A percentile compares a stretch with the other conserved stretches of the same genome.
phyloP scores from a whole-genome alignment of 2,113 vertebrate species.

The Pavo muticus region DNA sequence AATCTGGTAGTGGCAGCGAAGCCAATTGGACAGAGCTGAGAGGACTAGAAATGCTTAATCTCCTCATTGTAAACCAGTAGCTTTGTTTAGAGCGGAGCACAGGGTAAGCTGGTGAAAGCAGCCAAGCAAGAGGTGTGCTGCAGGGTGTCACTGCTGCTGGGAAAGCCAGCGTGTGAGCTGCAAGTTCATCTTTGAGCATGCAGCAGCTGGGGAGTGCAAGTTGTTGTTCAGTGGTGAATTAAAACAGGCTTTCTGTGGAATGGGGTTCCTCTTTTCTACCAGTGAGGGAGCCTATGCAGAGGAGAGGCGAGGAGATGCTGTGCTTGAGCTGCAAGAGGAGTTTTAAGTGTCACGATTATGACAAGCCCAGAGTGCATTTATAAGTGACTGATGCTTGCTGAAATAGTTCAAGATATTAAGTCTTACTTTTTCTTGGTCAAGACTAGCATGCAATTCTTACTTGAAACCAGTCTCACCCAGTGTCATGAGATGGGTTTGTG shows the following conservation, averaged over 20 bases:
- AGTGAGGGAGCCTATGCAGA: background rate
- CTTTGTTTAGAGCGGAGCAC: background rate
- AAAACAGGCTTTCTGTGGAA: background rate
- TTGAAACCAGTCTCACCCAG: background rate
- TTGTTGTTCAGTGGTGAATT: background rate
- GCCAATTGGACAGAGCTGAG: background rate
- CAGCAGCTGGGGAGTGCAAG: background rate
- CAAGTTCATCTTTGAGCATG: accelerated
- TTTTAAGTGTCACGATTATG: background rate
- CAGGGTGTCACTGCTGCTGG: accelerated
- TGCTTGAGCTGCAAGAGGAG: background rate
- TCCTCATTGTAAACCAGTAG: background rate
- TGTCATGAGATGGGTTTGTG: background rate
- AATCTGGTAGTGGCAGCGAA: background rate
- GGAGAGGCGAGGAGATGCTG: background rate
- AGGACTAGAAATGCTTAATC: background rate
- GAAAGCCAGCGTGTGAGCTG: accelerated
- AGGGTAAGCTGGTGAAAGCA: background rate
- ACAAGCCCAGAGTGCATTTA: background rate
- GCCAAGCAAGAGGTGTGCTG: background rate
- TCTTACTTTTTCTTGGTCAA: background rate
- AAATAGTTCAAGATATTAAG: background rate
- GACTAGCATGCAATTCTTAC: background rate
- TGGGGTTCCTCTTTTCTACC: background rate
- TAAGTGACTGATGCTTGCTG: background rate